These are phyloP conservation scores for Dipodomys merriami DNA, from an alignment of 2,113 vertebrate species.

Conservation along the genomic window DNA sequence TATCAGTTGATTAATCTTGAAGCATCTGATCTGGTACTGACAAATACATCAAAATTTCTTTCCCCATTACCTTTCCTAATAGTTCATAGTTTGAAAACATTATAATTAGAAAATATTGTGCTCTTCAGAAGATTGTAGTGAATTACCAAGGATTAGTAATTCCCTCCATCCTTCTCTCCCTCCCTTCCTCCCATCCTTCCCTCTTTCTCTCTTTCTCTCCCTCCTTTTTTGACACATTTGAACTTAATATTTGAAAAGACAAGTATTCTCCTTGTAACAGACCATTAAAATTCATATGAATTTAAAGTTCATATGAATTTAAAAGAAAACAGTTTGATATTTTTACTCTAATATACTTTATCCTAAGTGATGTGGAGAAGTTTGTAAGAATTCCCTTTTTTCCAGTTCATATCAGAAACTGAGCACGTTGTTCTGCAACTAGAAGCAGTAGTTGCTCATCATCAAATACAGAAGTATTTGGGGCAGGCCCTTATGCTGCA, in stretches of 20 bases:
- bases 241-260: background rate
- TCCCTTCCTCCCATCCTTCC: background rate
- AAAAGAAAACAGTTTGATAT: background rate
- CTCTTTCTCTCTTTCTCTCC: background rate
- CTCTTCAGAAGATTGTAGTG: background rate
- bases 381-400: background rate
- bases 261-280: background rate
- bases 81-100: background rate
- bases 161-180: no score
- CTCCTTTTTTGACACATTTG: background rate
- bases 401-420: background rate
- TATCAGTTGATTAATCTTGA: background rate
- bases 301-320: slow-evolving; percentile 9
- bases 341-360: slow-evolving; percentile 5
- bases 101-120: background rate
- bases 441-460: background rate
- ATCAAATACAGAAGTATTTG: background rate
- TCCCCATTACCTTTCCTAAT: background rate
- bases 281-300: background rate
- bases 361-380: slow-evolving; percentile 27
- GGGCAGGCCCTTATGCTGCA: background rate
- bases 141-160: background rate
- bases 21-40: background rate
- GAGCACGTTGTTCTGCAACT: background rate
- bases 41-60: background rate